Base-by-base conservation (phyloP, 2,797 vertebrate genomes). In the Myotis pilosus region DNA sequence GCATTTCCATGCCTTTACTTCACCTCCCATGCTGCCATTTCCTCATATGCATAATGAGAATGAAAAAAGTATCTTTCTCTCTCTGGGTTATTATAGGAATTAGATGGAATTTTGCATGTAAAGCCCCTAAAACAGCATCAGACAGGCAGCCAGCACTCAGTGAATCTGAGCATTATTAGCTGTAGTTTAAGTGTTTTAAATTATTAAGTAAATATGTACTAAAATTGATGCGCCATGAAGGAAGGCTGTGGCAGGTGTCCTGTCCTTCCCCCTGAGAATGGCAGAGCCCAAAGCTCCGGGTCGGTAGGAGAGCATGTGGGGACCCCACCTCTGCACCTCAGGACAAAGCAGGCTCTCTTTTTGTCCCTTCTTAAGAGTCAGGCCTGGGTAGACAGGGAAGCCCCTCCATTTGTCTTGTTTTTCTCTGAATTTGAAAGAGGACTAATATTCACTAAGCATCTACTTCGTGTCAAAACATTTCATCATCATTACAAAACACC, bases 111-210 rank as follows among this genome's bases (percentile, higher is more conserved):
- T 28, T 60, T 72, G 0, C 69, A 47, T 28, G 22, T 68, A 74
- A 94, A 92, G n/a, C 11, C 74, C 60, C 44, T 78, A 62, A 86
- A 91, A 51, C 69, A 72, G 19, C 11, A 51, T 19, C 38, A 82
- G 87, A 75, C 36, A 66, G 81, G 80, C 25, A 78, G 53, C 28
- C 49, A 66, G 44, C 15, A 51, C 47, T 83, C 57, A 28, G 53
- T 71, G 64, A 84, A n/a, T 78, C 30, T 95, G 66, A 78, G n/a
- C 53, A 80, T 44, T 62, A 79, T 44, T 62, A 66, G 20, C 51
- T 76, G 33, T 87, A 81, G 25, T 85, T 86, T 64, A 88, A 79
- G 38, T 62, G n/a, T 62, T 88, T 94, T 82, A 62, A 76, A 91
- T 87, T 41, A 72, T 71, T 76, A 92, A 80, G 71, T 64, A 91